Conservation (phyloP, 1,140 invertebrate species). For the Pseudomyrmex sp. region DNA sequence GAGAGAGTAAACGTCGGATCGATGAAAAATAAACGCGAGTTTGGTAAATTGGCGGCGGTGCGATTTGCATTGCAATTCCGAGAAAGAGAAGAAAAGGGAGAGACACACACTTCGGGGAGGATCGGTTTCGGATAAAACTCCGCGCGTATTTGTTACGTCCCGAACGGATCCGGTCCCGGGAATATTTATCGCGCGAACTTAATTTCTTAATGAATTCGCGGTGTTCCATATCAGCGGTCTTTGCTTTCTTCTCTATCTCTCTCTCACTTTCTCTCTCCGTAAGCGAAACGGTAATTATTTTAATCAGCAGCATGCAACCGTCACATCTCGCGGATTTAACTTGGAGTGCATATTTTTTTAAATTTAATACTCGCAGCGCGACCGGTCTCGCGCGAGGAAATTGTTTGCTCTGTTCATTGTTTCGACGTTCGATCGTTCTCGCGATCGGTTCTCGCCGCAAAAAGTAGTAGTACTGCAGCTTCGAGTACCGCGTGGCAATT, state of each 20-base stretch:
- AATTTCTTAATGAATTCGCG: slow-evolving; percentile 13
- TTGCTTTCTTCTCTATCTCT: no score
- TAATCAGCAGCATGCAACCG: background rate
- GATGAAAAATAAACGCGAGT: slow-evolving; percentile 28
- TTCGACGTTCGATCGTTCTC: background rate
- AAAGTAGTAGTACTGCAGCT: background rate
- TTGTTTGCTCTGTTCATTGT: background rate
- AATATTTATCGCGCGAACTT: slow-evolving; percentile 27
- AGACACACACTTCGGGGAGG: background rate
- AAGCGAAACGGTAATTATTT: background rate
- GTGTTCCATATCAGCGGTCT: no score
- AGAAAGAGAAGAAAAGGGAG: slow-evolving; percentile 3
- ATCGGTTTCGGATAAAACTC: slow-evolving; percentile 13
- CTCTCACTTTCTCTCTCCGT: no score
- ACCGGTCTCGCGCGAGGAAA: background rate
- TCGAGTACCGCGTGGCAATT: background rate
- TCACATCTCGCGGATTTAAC: background rate
- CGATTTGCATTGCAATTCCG: slow-evolving; percentile 35
- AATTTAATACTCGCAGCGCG: background rate
- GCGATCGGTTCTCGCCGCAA: background rate
- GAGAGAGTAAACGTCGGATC: slow-evolving; percentile 1
- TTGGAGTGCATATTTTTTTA: background rate
- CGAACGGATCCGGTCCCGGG: background rate
- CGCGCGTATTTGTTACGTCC: background rate
- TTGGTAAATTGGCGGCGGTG: slow-evolving; percentile 6